A percentile compares a stretch with the other conserved stretches of the same genome.
These are phyloP conservation scores for Griposia aprilina DNA, from an alignment of 2,888 invertebrate genomes.

Conservation along the genomic window DNA sequence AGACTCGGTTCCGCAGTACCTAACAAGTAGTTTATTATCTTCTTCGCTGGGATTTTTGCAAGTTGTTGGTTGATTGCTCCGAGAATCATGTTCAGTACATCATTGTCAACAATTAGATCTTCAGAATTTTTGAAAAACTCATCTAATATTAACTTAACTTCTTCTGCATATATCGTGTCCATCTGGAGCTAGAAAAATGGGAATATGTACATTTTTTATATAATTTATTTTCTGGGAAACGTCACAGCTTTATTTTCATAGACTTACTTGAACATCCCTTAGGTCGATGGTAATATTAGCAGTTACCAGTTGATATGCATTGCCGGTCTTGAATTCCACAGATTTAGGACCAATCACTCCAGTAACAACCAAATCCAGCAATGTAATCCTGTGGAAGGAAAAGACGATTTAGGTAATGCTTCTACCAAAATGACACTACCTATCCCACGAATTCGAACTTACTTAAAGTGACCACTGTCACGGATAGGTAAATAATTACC, in stretches of 20 bases:
- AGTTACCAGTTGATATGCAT: constrained; percentile 19
- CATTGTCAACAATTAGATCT: constrained; percentile 31
- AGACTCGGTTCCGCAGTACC: constrained; percentile 8
- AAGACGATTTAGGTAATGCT: not conserved
- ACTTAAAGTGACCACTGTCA: constrained; percentile 32
- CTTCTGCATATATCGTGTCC: constrained; percentile 8
- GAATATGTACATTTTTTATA: not conserved
- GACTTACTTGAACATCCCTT: constrained; percentile 18
- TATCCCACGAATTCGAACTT: not conserved
- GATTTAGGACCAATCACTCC: constrained; percentile 17
- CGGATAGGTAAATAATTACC: constrained; percentile 12
- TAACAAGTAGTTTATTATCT: constrained; percentile 26
- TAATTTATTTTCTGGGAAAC: not conserved
- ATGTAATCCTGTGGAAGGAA: constrained; percentile 5
- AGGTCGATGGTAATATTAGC: constrained; percentile 3
- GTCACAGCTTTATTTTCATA: not conserved
- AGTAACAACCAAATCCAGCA: constrained; percentile 8
- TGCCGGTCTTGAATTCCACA: not conserved
- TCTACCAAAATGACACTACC: not conserved
- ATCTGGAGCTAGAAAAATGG: constrained; percentile 31
- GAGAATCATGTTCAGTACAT: constrained; percentile 18
- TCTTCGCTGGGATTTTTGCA: constrained; percentile 21
- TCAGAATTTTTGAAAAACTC: constrained; percentile 16
- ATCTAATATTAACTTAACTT: constrained; percentile 15
- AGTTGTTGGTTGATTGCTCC: constrained; percentile 27